Evolutionary conservation across 2,797 vertebrate genomes (phyloP).

Genomic region (Tokudaia muenninki): DNA sequence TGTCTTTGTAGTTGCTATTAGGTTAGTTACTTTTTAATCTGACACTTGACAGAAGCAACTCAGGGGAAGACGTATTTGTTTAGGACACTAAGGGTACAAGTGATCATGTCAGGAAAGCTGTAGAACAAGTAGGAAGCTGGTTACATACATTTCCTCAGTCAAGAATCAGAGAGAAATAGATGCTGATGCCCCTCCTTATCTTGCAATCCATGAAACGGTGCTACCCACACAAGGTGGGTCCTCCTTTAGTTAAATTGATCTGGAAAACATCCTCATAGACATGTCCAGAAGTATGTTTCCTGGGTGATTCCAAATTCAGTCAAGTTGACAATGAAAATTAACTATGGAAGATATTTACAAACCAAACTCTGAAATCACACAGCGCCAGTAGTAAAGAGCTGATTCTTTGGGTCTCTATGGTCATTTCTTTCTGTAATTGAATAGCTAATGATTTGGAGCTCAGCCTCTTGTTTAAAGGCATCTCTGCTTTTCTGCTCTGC

Average conservation of each 20-base stretch:
- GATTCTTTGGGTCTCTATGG: neutral
- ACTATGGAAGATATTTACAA: slow-evolving; percentile 1
- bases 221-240: neutral
- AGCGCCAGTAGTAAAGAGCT: neutral
- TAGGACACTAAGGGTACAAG: neutral
- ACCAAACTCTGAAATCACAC: neutral
- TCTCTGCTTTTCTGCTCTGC: neutral
- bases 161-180: neutral
- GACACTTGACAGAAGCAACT: neutral
- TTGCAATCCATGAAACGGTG: no score
- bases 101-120: neutral
- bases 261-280: neutral
- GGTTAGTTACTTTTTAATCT: neutral
- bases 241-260: neutral
- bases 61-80: neutral
- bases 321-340: neutral
- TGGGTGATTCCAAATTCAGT: neutral
- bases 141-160: neutral
- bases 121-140: neutral
- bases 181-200: no score
- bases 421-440: neutral
- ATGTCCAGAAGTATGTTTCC: neutral
- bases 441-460: neutral
- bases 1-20: neutral
- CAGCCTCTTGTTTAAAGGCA: neutral